These are phyloP conservation scores for Littorina saxatilis DNA, from an alignment of 1,140 invertebrate species.

Conservation along the genomic window DNA sequence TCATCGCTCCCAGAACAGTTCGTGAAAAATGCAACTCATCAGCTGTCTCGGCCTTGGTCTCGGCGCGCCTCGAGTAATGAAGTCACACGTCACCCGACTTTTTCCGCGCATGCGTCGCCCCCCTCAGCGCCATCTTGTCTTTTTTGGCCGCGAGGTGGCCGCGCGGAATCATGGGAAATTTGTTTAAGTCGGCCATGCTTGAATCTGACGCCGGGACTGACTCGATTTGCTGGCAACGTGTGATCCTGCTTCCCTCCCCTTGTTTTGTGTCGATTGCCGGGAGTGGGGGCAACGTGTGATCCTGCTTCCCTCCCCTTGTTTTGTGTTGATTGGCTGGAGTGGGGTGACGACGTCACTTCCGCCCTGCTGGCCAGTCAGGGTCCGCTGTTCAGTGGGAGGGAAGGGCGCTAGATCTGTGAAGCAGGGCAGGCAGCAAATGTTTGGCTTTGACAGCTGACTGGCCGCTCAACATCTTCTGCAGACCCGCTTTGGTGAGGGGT, in stretches of 20 bases:
- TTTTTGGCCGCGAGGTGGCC: constrained; percentile 16
- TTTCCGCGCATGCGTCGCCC: constrained; percentile 18
- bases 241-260: constrained; percentile 1
- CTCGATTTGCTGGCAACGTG: constrained; percentile 6
- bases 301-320: constrained; percentile 1
- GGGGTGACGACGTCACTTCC: neutral
- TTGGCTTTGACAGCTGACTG: too few relatives aligned
- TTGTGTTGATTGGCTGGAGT: constrained; percentile 13
- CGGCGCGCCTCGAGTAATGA: constrained; percentile 14
- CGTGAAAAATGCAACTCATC: constrained; percentile 27
- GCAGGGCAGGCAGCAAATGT: neutral
- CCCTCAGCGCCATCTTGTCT: constrained; percentile 20
- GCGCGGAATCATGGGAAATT: constrained; percentile 26
- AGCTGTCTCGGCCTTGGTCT: constrained; percentile 3
- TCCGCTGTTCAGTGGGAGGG: too few relatives aligned
- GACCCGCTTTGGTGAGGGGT: too few relatives aligned
- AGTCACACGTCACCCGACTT: constrained; percentile 19
- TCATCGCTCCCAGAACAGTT: neutral
- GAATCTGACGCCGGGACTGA: constrained; percentile 13
- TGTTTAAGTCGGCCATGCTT: constrained; percentile 17
- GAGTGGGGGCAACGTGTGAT: neutral
- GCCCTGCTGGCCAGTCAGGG: too few relatives aligned
- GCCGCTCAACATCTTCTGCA: too few relatives aligned
- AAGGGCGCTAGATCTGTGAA: neutral
- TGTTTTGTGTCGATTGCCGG: constrained; percentile 21